Percentiles rank a stretch among this genome's conserved stretches.
These are phyloP conservation scores for Hyalella azteca DNA, from an alignment of 2,888 invertebrate species.

Conservation along the genomic window DNA sequence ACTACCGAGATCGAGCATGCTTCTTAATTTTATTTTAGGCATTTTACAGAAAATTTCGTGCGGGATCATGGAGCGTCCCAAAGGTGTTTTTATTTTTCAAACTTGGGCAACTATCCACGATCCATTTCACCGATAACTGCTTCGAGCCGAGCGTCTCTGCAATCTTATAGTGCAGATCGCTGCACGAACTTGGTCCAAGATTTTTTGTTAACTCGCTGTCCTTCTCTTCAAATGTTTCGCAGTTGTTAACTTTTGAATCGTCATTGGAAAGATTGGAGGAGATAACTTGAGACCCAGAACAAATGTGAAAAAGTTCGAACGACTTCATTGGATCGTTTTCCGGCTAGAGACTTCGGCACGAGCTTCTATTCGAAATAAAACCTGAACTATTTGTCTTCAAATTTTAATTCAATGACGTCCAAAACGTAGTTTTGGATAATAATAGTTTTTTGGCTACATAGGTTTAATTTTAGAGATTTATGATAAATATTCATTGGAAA, in stretches of 20 bases:
- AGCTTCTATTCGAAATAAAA: neutral
- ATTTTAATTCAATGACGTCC: too few species aligned
- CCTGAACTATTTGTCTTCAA: neutral
- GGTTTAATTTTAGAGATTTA: too few species aligned
- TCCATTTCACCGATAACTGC: slow-evolving; percentile 31
- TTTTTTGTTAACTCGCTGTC: slow-evolving; percentile 20
- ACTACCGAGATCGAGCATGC: neutral
- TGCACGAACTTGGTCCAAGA: neutral
- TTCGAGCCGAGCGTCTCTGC: neutral
- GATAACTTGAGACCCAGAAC: neutral
- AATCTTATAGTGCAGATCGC: slow-evolving; percentile 2
- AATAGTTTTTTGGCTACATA: too few species aligned
- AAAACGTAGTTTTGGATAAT: too few species aligned
- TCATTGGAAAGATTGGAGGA: slow-evolving; percentile 15
- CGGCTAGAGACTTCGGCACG: neutral
- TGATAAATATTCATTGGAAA: too few species aligned
- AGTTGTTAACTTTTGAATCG: slow-evolving; percentile 32
- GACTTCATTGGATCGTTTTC: slow-evolving; percentile 7
- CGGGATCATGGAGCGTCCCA: neutral
- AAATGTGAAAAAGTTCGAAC: slow-evolving; percentile 31
- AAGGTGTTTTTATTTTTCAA: slow-evolving; percentile 21
- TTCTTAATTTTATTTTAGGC: slow-evolving; percentile 1
- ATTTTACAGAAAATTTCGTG: neutral
- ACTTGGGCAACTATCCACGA: slow-evolving; percentile 26
- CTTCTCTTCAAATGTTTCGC: neutral